Evolutionary conservation across 2,888 invertebrate species (phyloP), one percentile per base, ranked within the genome.

Genomic region (Nowickia ferox): DNA sequence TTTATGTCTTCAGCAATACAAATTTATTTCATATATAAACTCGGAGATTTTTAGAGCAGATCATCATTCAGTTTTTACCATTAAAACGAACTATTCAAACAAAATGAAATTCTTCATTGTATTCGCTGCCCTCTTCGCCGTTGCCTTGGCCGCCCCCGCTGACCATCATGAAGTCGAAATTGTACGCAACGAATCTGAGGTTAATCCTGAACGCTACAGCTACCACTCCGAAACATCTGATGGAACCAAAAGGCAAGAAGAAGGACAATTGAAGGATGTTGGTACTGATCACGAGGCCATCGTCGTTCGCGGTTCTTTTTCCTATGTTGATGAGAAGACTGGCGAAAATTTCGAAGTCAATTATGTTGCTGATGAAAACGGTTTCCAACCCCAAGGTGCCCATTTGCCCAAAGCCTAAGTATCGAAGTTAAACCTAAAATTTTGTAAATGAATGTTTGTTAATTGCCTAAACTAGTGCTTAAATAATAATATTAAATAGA

Each of bases 341-440:
- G 30, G 30, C 30, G 30, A 30, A 30, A 30, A 91, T 0, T 95
- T 95, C 90, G 93, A 93, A 4, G 94, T 95, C 83, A 94, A 59
- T 65, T 91, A 90, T 75, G 74, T 88, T 65, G 91, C 91, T 57
- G 90, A 30, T 87, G 90, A 90, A 78, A 89, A 90, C 1, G 30
- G 91, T 87, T 91, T 89, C 89, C 93, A 93, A 89, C 93, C 93
- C 0, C 6, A 90, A 89, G 93, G 93, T 57, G 93, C 92, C 13
- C 93, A 93, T 91, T 88, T 93, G 74, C 93, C 93, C 59, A 61
- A 79, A 19, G 30, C 30, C 5, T 30, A 30, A 30, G 30, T 30
- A 30, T 30, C 6, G 0, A 6, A 6, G 30, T 30, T 30, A 30
- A 6, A 30, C 6, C 30, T 5, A 30, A 6, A 30, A 30, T 30